Percentiles rank a stretch among this genome's conserved stretches.
phyloP scores from a whole-genome alignment of 2,113 vertebrate species.

The Tyto alba region DNA sequence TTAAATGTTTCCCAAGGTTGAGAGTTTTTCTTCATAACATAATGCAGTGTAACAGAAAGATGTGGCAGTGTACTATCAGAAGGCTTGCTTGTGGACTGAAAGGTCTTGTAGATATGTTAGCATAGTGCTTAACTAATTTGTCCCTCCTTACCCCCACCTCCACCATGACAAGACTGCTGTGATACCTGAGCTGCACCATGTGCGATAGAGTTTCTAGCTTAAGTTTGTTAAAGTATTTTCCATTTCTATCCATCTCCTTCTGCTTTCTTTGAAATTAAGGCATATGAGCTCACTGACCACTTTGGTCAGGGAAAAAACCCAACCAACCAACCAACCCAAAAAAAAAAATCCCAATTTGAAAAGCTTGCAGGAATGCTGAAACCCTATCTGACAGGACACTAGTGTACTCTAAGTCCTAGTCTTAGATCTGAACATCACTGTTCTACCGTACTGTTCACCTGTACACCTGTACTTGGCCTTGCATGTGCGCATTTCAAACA shows the following conservation, averaged over 20 bases:
- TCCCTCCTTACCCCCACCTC: no score
- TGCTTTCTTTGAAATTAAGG: neutral
- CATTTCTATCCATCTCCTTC: neutral
- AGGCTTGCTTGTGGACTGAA: neutral
- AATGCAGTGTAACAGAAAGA: neutral
- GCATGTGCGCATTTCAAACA: neutral
- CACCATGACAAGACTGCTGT: neutral
- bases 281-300: neutral
- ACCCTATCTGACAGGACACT: neutral
- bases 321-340: neutral
- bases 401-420: neutral
- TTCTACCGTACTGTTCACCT: accelerated
- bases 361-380: neutral
- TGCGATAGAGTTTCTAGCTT: neutral
- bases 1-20: neutral
- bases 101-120: neutral
- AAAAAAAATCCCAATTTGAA: neutral
- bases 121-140: neutral
- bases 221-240: neutral
- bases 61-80: neutral
- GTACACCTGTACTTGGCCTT: neutral
- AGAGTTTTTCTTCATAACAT: neutral
- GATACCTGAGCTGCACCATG: neutral
- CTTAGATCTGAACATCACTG: neutral
- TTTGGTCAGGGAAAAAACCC: neutral